These are phyloP conservation scores for Callionymus lyra DNA, from an alignment of 2,113 vertebrate genomes.

Conservation along the genomic window DNA sequence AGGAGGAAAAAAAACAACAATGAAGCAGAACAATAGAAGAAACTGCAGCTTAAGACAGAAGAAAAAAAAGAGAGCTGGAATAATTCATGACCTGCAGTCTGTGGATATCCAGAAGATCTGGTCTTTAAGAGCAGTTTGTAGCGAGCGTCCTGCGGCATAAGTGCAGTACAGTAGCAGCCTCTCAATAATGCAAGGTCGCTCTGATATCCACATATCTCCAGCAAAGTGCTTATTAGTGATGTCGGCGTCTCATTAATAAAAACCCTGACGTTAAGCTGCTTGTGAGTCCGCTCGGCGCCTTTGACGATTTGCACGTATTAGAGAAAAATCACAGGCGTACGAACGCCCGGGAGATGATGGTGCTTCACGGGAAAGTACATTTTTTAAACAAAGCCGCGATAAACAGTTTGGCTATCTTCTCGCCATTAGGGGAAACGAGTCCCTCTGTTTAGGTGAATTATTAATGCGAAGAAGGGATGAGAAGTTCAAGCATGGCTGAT, in stretches of 20 bases:
- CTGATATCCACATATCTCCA: conserved; percentile 27
- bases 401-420: background rate
- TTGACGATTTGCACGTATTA: conserved; percentile 13
- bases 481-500: too few species aligned
- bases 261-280: conserved; percentile 19
- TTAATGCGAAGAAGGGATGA: background rate
- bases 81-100: conserved; percentile 35
- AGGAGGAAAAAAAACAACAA: conserved; percentile 15
- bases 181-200: conserved; percentile 21
- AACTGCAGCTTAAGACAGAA: conserved; percentile 8
- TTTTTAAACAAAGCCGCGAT: conserved; percentile 1
- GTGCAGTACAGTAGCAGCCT: conserved; percentile 7
- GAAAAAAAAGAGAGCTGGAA: conserved; percentile 7
- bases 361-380: too few species aligned
- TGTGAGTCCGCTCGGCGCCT: too few species aligned
- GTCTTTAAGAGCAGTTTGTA: conserved; percentile 25
- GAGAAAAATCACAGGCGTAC: too few species aligned
- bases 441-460: conserved; percentile 6
- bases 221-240: conserved; percentile 39
- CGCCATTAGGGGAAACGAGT: background rate
- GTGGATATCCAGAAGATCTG: conserved; percentile 27
- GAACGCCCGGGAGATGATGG: conserved; percentile 15
- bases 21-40: conserved; percentile 5
- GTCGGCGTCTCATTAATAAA: conserved; percentile 31
- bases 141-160: conserved; percentile 9